Base-by-base conservation (phyloP, 2,113 vertebrate species). In the Bubo bubo region DNA sequence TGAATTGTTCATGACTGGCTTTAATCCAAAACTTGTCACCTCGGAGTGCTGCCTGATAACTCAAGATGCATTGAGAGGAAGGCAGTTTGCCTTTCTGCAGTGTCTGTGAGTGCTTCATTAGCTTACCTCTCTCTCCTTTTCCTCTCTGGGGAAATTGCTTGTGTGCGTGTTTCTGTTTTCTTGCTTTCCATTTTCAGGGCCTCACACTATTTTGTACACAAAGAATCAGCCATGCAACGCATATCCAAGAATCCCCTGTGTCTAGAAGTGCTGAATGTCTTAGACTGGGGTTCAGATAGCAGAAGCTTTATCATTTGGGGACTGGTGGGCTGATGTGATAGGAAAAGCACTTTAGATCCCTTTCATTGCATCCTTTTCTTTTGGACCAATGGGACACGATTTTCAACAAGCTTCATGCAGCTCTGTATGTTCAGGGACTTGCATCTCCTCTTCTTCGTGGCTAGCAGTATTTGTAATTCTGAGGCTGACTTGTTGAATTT, bases 181-280 rank as follows among this genome's bases (percentile, higher is more conserved):
- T 62, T 27, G 63, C 17, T 90, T 49, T 27, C 82, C 81, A 5
- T 28, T 32, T 13, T 50, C 49, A 43, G 52, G 18, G 12, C 41
- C 47, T 12, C 4, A 3, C 2, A 2, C 49, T 79, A 0, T 75
- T 68, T 60, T 13, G 14, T 35, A n/a, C 53, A 3, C 23, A 12
- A 8, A 30, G 41, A 47, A 28, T 41, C 47, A 26, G 37, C 49
- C 7, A 4, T 23, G 37, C n/a, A 32, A 8, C 14, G 5, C 20
- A 5, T 6, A 9, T 34, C 49, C 50, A 27, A 8, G 67, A 55
- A 45, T 23, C 43, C 74, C 28, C 16, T 24, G 30, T 35, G 59
- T 66, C 39, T 56, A 45, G 43, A 22, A 56, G 39, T 8, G 52
- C 68, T 63, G 60, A 32, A 12, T 55, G n/a, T 26, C 64, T 55